Percentiles rank a stretch among this genome's conserved stretches.
Evolutionary conservation across 2,113 vertebrate species (phyloP).

Genomic region (Acanthisitta chloris): DNA sequence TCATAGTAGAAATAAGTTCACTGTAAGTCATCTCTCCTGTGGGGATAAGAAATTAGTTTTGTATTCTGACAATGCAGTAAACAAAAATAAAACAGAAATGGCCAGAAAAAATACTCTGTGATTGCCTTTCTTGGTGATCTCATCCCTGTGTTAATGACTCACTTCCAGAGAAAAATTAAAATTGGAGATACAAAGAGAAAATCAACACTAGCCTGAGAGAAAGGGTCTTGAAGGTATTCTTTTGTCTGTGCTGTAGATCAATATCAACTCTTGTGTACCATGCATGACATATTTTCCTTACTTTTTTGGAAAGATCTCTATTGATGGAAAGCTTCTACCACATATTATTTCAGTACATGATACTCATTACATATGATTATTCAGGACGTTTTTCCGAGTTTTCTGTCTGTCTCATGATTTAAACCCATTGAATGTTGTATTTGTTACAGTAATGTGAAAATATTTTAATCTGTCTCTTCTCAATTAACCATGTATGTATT

Average conservation of each 20-base stretch:
- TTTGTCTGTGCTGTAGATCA: background rate
- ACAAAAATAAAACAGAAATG: background rate
- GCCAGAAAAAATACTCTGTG: background rate
- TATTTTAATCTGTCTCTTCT: background rate
- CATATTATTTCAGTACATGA: background rate
- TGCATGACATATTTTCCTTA: background rate
- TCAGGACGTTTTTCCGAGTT: background rate
- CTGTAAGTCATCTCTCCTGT: background rate
- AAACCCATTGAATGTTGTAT: background rate
- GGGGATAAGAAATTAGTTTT: background rate
- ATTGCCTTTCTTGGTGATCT: background rate
- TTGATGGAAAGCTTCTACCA: background rate
- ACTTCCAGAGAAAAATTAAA: background rate
- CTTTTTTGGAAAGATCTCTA: background rate
- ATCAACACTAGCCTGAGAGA: background rate
- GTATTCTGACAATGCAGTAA: background rate
- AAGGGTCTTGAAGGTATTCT: background rate
- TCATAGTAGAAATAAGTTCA: background rate
- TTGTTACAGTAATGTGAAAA: background rate
- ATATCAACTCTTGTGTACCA: background rate
- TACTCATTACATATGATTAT: background rate
- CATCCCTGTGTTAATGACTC: background rate
- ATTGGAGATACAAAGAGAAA: background rate
- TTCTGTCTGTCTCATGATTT: background rate
- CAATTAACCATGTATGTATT: background rate